Evolutionary conservation across 1,140 invertebrate species (phyloP).

Genomic region (Nasonia giraulti): DNA sequence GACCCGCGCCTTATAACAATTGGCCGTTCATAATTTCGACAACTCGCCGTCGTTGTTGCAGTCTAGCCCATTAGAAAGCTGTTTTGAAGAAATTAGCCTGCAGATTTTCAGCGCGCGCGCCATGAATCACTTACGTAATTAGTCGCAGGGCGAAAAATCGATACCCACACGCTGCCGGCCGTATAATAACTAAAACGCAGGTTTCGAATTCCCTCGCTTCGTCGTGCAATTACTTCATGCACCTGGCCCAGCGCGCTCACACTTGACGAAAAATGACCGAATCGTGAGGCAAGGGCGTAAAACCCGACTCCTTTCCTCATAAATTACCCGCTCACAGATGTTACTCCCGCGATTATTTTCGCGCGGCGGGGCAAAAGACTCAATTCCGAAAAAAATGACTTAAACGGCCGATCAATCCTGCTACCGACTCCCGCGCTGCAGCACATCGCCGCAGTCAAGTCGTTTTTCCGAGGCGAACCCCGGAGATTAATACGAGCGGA

Average conservation of each 20-base stretch:
- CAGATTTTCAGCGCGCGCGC: conserved; percentile 26
- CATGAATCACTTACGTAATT: conserved; percentile 44
- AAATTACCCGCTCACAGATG: not conserved
- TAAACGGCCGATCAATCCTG: not conserved
- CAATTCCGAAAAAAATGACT: not conserved
- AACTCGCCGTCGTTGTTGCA: not conserved
- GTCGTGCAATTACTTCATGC: conserved; percentile 49
- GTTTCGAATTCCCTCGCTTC: conserved; percentile 38
- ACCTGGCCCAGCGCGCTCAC: conserved; percentile 40
- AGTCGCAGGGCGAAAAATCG: conserved; percentile 32
- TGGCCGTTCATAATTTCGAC: not conserved
- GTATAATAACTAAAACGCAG: conserved; percentile 41
- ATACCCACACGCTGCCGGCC: conserved; percentile 3
- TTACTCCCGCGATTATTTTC: not conserved
- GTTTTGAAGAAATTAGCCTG: conserved; percentile 26
- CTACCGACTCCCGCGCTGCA: too few species aligned
- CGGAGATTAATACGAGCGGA: conserved; percentile 41
- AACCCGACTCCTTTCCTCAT: not conserved
- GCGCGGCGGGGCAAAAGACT: too few species aligned
- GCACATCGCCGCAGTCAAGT: not conserved
- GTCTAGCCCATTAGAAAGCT: conserved; percentile 18
- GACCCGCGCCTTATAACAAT: not conserved
- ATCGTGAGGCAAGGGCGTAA: not conserved
- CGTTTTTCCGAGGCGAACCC: not conserved
- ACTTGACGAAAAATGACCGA: conserved; percentile 39